Conservation (phyloP, 2,888 invertebrate species). For the Cephus pulcher region DNA sequence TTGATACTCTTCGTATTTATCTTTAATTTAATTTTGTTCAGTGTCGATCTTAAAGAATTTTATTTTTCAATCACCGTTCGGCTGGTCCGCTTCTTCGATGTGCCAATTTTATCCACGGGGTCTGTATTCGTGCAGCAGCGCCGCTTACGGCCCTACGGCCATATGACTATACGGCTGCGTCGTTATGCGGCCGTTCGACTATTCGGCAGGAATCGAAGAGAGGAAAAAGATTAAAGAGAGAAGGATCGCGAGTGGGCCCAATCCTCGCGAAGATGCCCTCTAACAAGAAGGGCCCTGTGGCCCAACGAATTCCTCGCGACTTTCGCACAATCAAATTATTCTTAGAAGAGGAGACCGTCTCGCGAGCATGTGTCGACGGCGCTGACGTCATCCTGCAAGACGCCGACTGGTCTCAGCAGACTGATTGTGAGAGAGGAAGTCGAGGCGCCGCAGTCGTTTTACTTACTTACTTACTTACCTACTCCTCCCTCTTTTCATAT, state of each 20-base stretch:
- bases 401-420: slow-evolving; percentile 20
- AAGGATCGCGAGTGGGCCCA: slow-evolving; percentile 8
- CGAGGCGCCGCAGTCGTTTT: neutral
- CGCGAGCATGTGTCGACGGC: slow-evolving; percentile 39
- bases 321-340: slow-evolving; percentile 57
- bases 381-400: slow-evolving; percentile 40
- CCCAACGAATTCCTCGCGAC: slow-evolving; percentile 48
- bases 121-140: neutral
- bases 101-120: neutral
- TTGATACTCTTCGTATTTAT: neutral
- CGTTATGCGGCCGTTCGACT: slow-evolving; percentile 5
- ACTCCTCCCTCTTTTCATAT: neutral
- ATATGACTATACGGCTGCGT: neutral
- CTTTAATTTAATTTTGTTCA: neutral
- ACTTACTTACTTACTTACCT: neutral
- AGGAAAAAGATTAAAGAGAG: slow-evolving; percentile 25
- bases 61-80: neutral
- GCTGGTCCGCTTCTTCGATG: no score
- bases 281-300: neutral
- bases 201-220: neutral
- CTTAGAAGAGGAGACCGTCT: slow-evolving; percentile 32
- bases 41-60: neutral
- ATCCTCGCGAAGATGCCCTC: neutral
- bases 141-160: neutral
- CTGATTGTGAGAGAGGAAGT: slow-evolving; percentile 7